Conservation (phyloP, 2,113 vertebrate species). For the Grantiella picta region DNA sequence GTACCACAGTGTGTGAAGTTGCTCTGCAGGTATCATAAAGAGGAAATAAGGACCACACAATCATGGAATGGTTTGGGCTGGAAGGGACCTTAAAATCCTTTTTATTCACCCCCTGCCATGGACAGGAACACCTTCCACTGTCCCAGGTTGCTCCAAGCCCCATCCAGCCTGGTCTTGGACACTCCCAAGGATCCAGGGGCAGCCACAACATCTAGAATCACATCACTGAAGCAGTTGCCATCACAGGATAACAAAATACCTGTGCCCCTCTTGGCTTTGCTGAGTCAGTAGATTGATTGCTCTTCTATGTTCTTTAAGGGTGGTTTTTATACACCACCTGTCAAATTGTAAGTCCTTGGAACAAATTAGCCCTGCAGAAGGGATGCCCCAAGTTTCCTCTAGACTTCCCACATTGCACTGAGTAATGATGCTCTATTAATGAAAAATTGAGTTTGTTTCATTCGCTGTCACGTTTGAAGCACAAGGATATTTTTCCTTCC, state of each 20-base stretch:
- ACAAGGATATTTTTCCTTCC: background rate
- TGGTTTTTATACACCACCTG: conserved; percentile 9
- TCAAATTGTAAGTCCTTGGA: background rate
- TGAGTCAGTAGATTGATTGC: background rate
- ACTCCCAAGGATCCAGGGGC: background rate
- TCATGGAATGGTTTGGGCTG: background rate
- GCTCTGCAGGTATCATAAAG: background rate
- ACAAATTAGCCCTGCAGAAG: conserved; percentile 15
- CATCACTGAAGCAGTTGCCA: background rate
- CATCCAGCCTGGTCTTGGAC: accelerated
- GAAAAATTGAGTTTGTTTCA: conserved; percentile 44
- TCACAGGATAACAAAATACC: background rate
- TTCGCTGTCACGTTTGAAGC: background rate
- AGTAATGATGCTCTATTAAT: conserved; percentile 40
- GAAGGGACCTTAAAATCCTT: background rate
- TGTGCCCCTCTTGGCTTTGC: background rate
- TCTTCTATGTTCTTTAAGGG: background rate
- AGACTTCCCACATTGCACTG: background rate
- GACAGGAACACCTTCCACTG: background rate
- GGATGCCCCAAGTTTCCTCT: background rate
- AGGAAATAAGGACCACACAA: background rate
- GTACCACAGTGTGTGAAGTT: background rate
- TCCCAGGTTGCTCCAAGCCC: background rate
- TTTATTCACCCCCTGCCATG: background rate
- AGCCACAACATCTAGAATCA: background rate